Evolutionary conservation across 37 sponge, comb jelly and placozoan species (phyloP), one percentile per base, ranked within the genome.

Genomic region (Theonella swinhoei): DNA sequence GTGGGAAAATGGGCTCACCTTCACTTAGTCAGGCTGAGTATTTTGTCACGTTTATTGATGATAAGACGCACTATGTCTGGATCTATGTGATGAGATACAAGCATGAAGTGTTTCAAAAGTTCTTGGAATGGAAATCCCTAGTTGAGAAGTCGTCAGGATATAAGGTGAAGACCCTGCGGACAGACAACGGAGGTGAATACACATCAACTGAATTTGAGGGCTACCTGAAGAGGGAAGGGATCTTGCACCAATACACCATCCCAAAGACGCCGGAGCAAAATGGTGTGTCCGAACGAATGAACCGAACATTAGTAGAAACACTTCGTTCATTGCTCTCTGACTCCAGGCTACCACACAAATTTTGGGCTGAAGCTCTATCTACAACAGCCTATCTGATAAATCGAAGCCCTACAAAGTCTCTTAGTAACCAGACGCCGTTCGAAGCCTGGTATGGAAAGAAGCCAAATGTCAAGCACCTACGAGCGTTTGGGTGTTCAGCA

Each of bases 321-420:
- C 77, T 86, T n/a, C 71, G 86, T 33, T 90, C 87, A 26, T 85
- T 85, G 91, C 82, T 90, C 9, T 70, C 78, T 76, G 86, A 80
- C 81, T 78, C 82, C 34, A 73, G 74, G 61, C 35, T 74, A 42
- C 77, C 68, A 2, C 40, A 80, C 23, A 42, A 76, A 33, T 72
- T 87, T 64, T 87, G 74, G 81, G 74, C 42, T 37, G 88, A 42
- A 63, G 74, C 75, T 43, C 73, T 54, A 38, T 80, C 86, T 23
- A 90, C 80, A 89, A 80, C 80, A 31, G 75, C 70, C 20, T 89
- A 84, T 63, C 39, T 89, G 31, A 42, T 75, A 8, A 89, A 89
- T 43, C 43, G 80, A 37, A 83, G 90, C 38, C 90, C 90, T 85
- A 61, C 38, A 70, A 61, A 24, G 72, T 71, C 41, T 73, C 66